Evolutionary conservation across 2,797 vertebrate species (phyloP).

Genomic region (Sarcophilus harrisii): DNA sequence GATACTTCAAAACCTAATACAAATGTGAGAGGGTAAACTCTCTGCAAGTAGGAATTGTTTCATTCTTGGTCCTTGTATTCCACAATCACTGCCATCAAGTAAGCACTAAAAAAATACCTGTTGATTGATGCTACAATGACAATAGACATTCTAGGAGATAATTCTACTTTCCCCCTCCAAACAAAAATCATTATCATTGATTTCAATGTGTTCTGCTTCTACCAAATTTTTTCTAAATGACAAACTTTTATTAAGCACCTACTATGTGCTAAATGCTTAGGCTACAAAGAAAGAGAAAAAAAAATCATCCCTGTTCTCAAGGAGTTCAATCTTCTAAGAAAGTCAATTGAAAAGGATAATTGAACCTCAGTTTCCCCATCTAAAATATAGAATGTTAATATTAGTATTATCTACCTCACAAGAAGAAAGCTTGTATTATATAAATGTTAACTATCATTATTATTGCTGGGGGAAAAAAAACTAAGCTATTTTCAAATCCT

Average conservation of each 20-base stretch:
- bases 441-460: neutral
- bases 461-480: neutral
- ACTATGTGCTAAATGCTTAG: neutral
- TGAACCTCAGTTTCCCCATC: neutral
- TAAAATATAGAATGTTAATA: neutral
- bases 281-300: neutral
- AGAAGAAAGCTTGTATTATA: neutral
- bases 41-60: neutral
- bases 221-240: neutral
- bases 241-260: neutral
- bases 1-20: neutral
- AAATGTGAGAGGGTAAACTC: neutral
- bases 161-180: neutral
- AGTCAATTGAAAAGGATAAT: neutral
- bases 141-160: neutral
- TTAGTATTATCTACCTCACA: neutral
- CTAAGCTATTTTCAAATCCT: neutral
- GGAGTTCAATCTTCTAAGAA: neutral
- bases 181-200: neutral
- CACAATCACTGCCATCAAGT: neutral
- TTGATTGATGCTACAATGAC: neutral
- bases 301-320: neutral
- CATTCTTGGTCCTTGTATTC: neutral
- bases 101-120: neutral
- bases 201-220: neutral